Evolutionary conservation across 2,113 vertebrate genomes (phyloP), one percentile per base, ranked within the genome.

Genomic region (Python bivittatus): DNA sequence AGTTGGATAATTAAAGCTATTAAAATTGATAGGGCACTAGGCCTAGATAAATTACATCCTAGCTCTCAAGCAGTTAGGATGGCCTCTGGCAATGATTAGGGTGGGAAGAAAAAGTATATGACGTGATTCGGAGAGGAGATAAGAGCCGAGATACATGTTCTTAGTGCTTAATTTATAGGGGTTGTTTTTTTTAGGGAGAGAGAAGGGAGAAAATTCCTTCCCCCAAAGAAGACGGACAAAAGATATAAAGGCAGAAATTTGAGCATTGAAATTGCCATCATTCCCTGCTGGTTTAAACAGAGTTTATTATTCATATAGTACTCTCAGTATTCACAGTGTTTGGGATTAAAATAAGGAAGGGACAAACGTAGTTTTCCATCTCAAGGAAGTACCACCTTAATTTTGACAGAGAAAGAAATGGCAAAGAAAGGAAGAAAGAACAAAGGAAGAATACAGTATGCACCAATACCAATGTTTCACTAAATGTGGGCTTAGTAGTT

Each of bases 1-100:
- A 94, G 94, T 91, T 93, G 96, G 95, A 93, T 96, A 96, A 96
- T 95, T 94, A 92, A 88, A 96, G 94, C 93, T 93, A 93, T 94
- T 95, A 94, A 94, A 95, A 94, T 93, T 93, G 95, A 95, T 94
- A 95, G 95, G 90, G 95, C 91, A 95, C 92, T 93, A 94, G 29
- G 96, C 95, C 94, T 93, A 95, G 92, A 93, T 92, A 91, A 95
- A 96, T 93, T 96, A 95, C 93, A 95, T 87, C 90, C 92, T 95
- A 92, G 58, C 90, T 61, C 84, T 84, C 48, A 61, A 33, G n/a
- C 85, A 91, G 92, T 84, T 93, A 61, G 86, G 25, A 91, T 88
- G 91, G 61, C 92, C 95, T 95, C 93, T 94, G 93, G 90, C 85
- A 92, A 89, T 90, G 58, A 90, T 92, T 90, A 94, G 94, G 94